Conservation (phyloP, 2,888 invertebrate genomes). For the Drosophila paranaensis region DNA sequence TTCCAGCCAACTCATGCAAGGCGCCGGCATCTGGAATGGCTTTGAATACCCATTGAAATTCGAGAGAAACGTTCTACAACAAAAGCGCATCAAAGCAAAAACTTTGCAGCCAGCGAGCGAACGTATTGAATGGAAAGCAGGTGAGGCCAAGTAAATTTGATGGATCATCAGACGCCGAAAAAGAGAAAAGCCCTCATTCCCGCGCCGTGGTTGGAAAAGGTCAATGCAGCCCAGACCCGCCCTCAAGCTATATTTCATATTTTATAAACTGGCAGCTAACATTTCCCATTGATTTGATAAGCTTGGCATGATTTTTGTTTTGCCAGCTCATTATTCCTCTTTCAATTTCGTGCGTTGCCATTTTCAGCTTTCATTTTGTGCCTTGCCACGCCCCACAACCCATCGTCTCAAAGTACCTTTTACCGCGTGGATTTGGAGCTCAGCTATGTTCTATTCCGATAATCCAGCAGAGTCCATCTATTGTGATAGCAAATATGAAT, state of each 20-base stretch:
- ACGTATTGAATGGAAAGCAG: slow-evolving; percentile 69
- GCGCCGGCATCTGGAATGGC: slow-evolving; percentile 46
- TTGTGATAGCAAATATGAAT: neutral
- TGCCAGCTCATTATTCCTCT: slow-evolving; percentile 75
- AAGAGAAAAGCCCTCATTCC: neutral
- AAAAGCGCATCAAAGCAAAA: slow-evolving; percentile 63
- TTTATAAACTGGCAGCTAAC: slow-evolving; percentile 67
- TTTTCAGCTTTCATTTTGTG: slow-evolving; percentile 18
- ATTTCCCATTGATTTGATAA: slow-evolving; percentile 70
- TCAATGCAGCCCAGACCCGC: slow-evolving; percentile 1
- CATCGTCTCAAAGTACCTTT: slow-evolving; percentile 48
- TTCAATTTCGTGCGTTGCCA: slow-evolving; percentile 63
- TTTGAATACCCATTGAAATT: slow-evolving; percentile 53
- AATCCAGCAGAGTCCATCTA: neutral
- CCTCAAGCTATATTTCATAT: slow-evolving; percentile 58
- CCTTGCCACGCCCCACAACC: slow-evolving; percentile 2
- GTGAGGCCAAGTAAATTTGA: slow-evolving; percentile 59
- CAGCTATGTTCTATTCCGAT: slow-evolving; percentile 23
- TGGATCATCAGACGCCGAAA: slow-evolving; percentile 55
- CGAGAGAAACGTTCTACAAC: slow-evolving; percentile 20
- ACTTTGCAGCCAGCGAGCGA: slow-evolving; percentile 28
- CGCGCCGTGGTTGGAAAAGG: slow-evolving; percentile 19
- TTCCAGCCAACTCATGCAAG: slow-evolving; percentile 43
- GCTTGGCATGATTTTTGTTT: slow-evolving; percentile 76
- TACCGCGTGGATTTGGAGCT: slow-evolving; percentile 55